Conservation (phyloP, 2,888 invertebrate genomes). For the Cataglyphis livida region DNA sequence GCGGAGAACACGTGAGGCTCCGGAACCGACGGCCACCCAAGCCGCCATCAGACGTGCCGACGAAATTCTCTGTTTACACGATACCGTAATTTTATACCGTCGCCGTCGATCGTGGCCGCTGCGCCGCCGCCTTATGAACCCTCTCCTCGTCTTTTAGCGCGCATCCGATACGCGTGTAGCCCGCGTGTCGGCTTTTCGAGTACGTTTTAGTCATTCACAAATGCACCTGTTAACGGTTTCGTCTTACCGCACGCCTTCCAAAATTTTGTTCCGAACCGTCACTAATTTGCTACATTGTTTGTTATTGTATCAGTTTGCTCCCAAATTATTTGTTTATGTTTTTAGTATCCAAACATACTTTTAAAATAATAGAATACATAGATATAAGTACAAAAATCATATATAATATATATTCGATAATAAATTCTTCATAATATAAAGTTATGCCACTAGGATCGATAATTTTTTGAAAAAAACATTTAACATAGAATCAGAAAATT, state of each 20-base stretch:
- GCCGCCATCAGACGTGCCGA: constrained; percentile 84
- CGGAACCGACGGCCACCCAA: constrained; percentile 80
- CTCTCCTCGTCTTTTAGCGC: constrained; percentile 55
- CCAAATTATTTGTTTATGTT: neutral
- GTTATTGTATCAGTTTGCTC: neutral
- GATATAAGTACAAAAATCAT: neutral
- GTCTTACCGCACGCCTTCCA: constrained; percentile 18
- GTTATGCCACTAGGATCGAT: neutral
- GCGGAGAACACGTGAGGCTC: constrained; percentile 81
- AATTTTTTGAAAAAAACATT: neutral
- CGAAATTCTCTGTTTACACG: constrained; percentile 83
- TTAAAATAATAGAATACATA: constrained; percentile 1
- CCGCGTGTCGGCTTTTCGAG: constrained; percentile 26
- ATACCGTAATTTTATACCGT: constrained; percentile 84
- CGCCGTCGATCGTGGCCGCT: constrained; percentile 80
- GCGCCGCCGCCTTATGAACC: constrained; percentile 65
- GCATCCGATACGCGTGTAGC: constrained; percentile 46
- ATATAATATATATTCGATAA: too few species aligned
- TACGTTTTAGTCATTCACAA: constrained; percentile 21
- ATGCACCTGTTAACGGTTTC: constrained; percentile 50
- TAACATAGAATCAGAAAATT: neutral
- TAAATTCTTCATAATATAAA: constrained; percentile 5
- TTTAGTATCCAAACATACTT: neutral
- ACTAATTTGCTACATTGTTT: neutral
- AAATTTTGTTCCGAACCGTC: neutral